Evolutionary conservation across 1,140 invertebrate species (phyloP).

Genomic region (Battus philenor): DNA sequence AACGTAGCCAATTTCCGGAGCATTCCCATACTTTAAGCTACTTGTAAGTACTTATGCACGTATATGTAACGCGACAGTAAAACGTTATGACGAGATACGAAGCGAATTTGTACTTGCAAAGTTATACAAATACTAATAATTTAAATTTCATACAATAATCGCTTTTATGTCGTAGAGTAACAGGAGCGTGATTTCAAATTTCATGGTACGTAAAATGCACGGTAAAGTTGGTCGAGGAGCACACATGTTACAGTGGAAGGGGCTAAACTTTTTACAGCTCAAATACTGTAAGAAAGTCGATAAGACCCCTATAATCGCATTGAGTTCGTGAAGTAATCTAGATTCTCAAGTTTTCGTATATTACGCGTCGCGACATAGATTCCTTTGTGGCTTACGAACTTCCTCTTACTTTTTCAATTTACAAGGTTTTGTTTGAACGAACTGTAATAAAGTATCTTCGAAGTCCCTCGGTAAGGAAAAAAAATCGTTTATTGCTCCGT

Average conservation of each 20-base stretch:
- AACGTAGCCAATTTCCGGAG: constrained; percentile 47
- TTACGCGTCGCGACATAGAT: constrained; percentile 17
- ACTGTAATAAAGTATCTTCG: constrained; percentile 12
- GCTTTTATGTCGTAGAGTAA: constrained; percentile 18
- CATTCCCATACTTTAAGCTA: constrained; percentile 38
- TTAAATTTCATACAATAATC: constrained; percentile 12
- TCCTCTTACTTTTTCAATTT: constrained; percentile 14
- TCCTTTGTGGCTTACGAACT: constrained; percentile 17
- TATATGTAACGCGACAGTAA: constrained; percentile 42
- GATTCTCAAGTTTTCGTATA: constrained; percentile 25
- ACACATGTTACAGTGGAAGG: constrained; percentile 43
- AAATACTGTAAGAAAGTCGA: constrained; percentile 49
- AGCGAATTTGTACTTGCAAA: constrained; percentile 36
- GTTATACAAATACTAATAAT: constrained; percentile 7
- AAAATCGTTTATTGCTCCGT: neutral
- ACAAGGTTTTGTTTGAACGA: constrained; percentile 15
- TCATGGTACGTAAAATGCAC: neutral
- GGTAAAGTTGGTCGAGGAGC: constrained; percentile 24
- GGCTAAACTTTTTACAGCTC: constrained; percentile 61
- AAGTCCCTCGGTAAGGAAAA: neutral
- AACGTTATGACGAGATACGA: constrained; percentile 60
- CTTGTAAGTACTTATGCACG: constrained; percentile 30
- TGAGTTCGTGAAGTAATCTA: constrained; percentile 32
- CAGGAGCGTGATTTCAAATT: constrained; percentile 9
- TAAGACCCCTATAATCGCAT: constrained; percentile 44